phyloP scores from a whole-genome alignment of 2,113 vertebrate species.

The Phylloscopus trochiloides region DNA sequence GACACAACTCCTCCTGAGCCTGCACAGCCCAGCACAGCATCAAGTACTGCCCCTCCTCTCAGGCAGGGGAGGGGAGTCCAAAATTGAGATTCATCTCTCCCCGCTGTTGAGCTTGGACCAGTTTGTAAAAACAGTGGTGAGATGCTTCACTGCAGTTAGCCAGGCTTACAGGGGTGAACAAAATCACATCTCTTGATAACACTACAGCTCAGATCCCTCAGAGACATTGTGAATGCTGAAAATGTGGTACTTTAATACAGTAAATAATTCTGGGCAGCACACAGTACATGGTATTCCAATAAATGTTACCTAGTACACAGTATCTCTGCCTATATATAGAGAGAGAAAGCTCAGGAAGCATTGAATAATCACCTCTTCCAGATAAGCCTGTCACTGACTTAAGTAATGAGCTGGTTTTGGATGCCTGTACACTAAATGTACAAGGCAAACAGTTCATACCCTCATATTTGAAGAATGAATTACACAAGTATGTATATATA shows the following conservation, averaged over 20 bases:
- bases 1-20: background rate
- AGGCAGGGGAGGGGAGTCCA: background rate
- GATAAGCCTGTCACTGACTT: background rate
- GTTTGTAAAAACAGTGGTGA: background rate
- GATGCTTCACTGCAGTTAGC: background rate
- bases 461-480: background rate
- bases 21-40: background rate
- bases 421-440: background rate
- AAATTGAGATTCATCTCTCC: background rate
- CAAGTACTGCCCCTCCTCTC: background rate
- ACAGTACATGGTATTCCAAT: background rate
- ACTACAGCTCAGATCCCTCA: background rate
- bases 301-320: background rate
- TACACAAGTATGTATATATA: fast-evolving
- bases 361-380: background rate
- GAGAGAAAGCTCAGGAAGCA: background rate
- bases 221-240: background rate
- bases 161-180: background rate
- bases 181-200: background rate
- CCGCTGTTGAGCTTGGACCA: background rate
- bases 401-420: background rate
- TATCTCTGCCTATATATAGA: no score
- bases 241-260: background rate
- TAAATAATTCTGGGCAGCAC: background rate
- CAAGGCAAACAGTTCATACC: background rate